Evolutionary conservation across 1,140 invertebrate genomes (phyloP), one percentile per base, ranked within the genome.

Genomic region (Drosophila parabipectinata): DNA sequence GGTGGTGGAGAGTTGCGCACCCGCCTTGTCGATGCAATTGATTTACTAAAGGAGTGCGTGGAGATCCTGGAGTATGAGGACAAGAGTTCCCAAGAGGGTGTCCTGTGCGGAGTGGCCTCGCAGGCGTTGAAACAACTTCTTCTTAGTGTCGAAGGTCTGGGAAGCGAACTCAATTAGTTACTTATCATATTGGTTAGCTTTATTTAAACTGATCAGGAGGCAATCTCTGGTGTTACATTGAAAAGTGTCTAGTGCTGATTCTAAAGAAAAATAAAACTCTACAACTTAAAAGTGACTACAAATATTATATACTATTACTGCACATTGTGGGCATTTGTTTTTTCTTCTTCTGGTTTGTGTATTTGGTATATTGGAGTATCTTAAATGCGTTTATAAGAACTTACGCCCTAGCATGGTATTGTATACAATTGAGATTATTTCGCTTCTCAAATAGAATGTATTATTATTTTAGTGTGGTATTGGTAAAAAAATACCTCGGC

Each of bases 11-110:
- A 93, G 51, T 87, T 96, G 7, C 95, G 95, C 62, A 92, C 93
- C 1, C 94, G 94, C 83, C 92, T 97, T 50, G 93, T 94, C 32
- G 94, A 96, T 67, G 95, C 94, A 4, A 92, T 94, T 0, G 90
- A 93, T 45, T 92, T 93, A 34, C 90, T 96, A 1, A 91, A 93
- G 24, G 93, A 95, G 83, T 93, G 95, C 7, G 93, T 93, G 0
- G 89, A 92, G 18, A 95, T 96, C 69, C 91, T 97, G 4, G 92
- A 92, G 48, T 91, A 95, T 12, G 96, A 97, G 90, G 94, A 95
- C 55, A 85, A 93, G 1, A 93, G 93, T 56, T 95, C 95, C 3
- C 93, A 94, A 1, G 96, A 97, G 90, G 96, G 96, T 9, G 93
- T 94, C 44, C 94, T 96, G 14, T 96, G 94, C 1, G 79, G 92